phyloP scores from a whole-genome alignment of 2,113 vertebrate genomes.

The Strigops habroptila region DNA sequence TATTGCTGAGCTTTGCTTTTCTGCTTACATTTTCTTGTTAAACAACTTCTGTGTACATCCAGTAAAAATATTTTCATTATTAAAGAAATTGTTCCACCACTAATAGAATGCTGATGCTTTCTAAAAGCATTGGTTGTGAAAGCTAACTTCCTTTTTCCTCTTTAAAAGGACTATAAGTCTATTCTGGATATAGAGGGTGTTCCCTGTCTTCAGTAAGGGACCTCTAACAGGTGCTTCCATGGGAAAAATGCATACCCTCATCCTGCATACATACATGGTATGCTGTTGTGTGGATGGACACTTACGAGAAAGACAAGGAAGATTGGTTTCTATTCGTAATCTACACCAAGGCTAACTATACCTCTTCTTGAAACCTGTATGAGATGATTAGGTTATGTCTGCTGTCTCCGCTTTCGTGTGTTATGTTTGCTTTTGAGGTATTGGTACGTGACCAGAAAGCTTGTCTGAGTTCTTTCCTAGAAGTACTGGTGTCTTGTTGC shows the following conservation, averaged over 20 bases:
- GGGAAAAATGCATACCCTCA: neutral
- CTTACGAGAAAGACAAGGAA: neutral
- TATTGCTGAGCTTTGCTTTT: neutral
- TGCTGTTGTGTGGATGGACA: rapidly evolving
- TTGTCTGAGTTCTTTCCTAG: neutral
- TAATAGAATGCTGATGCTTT: neutral
- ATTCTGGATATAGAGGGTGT: neutral
- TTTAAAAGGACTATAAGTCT: neutral
- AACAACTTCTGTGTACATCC: neutral
- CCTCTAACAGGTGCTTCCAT: neutral
- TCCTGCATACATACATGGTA: neutral
- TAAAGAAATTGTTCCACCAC: neutral
- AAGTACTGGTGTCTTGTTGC: neutral
- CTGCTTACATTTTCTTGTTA: neutral
- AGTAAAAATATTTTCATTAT: neutral
- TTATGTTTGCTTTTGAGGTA: neutral
- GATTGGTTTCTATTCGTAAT: neutral
- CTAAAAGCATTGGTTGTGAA: neutral
- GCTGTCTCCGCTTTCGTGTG: neutral
- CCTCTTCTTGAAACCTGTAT: neutral
- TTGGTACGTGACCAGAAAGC: neutral
- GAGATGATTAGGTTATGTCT: neutral
- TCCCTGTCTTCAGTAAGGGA: neutral
- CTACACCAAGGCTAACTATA: neutral
- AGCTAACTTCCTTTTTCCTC: neutral